A percentile compares a stretch with the other conserved stretches of the same genome.
phyloP scores from a whole-genome alignment of 2,888 invertebrate species.

The Cinara cedri region DNA sequence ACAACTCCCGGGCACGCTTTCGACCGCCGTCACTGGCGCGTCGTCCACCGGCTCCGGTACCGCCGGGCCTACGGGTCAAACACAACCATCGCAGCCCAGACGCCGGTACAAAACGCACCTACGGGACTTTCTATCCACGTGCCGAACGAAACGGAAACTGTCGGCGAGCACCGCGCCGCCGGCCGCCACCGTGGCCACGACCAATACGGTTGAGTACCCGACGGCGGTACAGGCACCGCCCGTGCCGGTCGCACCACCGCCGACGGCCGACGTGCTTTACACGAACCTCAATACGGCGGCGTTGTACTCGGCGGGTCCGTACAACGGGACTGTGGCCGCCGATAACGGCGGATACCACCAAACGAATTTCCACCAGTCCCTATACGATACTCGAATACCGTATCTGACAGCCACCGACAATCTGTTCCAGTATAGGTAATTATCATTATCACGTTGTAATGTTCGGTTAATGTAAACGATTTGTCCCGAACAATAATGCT shows the following conservation, averaged over 20 bases:
- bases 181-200: conserved; percentile 67
- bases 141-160: conserved; percentile 79
- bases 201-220: conserved; percentile 72
- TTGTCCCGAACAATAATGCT: too few relatives aligned
- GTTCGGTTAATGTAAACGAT: too few relatives aligned
- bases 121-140: conserved; percentile 89
- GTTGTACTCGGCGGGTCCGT: conserved; percentile 66
- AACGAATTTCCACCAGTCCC: conserved; percentile 66
- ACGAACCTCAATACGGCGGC: conserved; percentile 70
- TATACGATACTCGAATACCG: conserved; percentile 69
- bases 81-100: conserved; percentile 78
- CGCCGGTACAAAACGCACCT: conserved; percentile 89
- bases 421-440: conserved; percentile 76
- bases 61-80: conserved; percentile 64
- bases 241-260: conserved; percentile 69
- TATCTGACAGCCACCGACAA: conserved; percentile 81
- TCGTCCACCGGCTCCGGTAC: conserved; percentile 12
- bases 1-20: conserved; percentile 69
- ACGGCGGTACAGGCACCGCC: conserved; percentile 71
- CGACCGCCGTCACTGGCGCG: conserved; percentile 60
- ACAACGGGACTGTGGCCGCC: conserved; percentile 70
- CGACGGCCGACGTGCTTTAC: conserved; percentile 54
- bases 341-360: conserved; percentile 41
- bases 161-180: conserved; percentile 63
- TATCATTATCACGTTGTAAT: too few relatives aligned